phyloP scores from a whole-genome alignment of 2,888 invertebrate genomes.

The Nasonia oneida region DNA sequence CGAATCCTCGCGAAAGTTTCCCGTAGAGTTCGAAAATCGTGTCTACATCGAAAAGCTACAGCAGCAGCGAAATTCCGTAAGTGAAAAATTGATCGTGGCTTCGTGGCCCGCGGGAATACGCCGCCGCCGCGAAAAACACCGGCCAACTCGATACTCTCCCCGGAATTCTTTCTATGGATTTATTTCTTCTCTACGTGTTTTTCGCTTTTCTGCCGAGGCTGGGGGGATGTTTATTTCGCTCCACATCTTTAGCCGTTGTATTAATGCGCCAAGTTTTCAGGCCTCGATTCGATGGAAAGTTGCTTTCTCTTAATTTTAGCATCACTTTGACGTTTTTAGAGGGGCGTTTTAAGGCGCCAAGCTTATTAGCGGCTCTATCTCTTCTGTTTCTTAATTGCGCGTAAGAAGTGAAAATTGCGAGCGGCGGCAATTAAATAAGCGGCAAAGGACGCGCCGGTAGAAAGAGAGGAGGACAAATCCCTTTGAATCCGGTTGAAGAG shows the following conservation, averaged over 20 bases:
- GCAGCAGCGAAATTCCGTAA: slow-evolving; percentile 66
- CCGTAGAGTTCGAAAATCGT: background rate
- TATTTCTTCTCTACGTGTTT: slow-evolving; percentile 22
- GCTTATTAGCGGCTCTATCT: background rate
- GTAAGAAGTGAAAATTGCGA: background rate
- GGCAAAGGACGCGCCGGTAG: background rate
- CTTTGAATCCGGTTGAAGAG: background rate
- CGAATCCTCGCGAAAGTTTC: background rate
- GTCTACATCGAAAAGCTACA: slow-evolving; percentile 64
- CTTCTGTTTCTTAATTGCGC: slow-evolving; percentile 16
- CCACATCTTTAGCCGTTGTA: background rate
- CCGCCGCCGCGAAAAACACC: background rate
- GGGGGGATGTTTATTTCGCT: background rate
- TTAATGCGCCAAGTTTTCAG: background rate
- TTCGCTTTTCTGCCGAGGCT: background rate
- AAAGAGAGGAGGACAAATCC: background rate
- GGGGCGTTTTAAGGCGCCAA: background rate
- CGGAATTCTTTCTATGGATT: slow-evolving; percentile 32
- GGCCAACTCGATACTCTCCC: slow-evolving; percentile 28
- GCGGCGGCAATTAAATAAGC: background rate
- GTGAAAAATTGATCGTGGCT: slow-evolving; percentile 71
- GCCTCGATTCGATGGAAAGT: background rate
- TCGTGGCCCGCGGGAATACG: slow-evolving; percentile 62
- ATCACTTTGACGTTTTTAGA: background rate
- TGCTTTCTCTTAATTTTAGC: background rate